phyloP scores from a whole-genome alignment of 2,797 vertebrate genomes.

The Centroberyx gerrardi region DNA sequence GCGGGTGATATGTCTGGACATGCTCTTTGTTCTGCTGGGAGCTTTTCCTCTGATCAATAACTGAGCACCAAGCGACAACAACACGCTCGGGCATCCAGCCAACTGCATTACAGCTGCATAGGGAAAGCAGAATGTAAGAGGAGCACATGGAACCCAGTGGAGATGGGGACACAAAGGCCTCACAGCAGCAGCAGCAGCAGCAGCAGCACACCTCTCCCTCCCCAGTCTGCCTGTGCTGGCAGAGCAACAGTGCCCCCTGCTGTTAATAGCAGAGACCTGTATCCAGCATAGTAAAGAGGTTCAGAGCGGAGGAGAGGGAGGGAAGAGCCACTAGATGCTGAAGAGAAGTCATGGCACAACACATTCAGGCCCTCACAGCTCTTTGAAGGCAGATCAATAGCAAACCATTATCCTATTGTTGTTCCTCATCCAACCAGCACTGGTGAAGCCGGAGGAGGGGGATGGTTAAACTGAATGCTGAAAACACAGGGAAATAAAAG shows the following conservation, averaged over 20 bases:
- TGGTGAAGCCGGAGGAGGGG: constrained; percentile 74
- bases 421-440: constrained; percentile 80
- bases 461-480: constrained; percentile 70
- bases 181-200: constrained; percentile 57
- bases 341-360: constrained; percentile 83
- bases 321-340: constrained; percentile 79
- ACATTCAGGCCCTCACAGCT: constrained; percentile 79
- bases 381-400: constrained; percentile 83
- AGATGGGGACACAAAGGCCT: constrained; percentile 81
- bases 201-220: constrained; percentile 66
- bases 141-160: constrained; percentile 78
- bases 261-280: constrained; percentile 61
- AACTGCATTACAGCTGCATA: constrained; percentile 81
- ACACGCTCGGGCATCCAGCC: constrained; percentile 77
- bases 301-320: constrained; percentile 65
- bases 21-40: constrained; percentile 82
- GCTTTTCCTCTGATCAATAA: constrained; percentile 81
- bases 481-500: constrained; percentile 76
- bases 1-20: constrained; percentile 78
- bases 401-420: constrained; percentile 83
- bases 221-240: constrained; percentile 41
- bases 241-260: constrained; percentile 82
- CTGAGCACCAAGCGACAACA: constrained; percentile 80
- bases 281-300: constrained; percentile 58
- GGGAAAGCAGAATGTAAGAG: constrained; percentile 76